Percentiles rank a stretch among this genome's conserved stretches.
Evolutionary conservation across 2,113 vertebrate genomes (phyloP).

Genomic region (Callaeas wilsoni): DNA sequence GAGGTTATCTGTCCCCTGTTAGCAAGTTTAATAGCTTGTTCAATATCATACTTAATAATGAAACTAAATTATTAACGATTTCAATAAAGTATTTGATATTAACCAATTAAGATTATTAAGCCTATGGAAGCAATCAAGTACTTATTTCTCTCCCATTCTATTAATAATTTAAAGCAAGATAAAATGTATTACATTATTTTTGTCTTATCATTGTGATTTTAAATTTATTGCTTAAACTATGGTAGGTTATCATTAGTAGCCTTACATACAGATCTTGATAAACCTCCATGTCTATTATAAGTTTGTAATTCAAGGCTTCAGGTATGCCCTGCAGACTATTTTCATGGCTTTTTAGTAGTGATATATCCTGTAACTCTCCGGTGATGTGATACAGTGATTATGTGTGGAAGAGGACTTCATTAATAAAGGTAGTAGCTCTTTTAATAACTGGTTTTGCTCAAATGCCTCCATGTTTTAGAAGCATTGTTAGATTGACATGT

Average conservation of each 20-base stretch:
- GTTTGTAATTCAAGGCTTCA: neutral
- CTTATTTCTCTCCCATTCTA: neutral
- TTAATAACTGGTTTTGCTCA: neutral
- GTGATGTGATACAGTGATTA: neutral
- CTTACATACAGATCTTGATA: neutral
- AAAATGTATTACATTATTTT: neutral
- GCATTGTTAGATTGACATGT: neutral
- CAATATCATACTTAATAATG: neutral
- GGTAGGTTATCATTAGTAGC: neutral
- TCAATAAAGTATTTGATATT: neutral
- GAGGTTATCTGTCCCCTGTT: neutral
- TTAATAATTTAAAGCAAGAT: conserved; percentile 1
- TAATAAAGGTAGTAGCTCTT: neutral
- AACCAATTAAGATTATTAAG: neutral
- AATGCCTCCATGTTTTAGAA: neutral
- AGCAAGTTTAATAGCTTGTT: conserved; percentile 1
- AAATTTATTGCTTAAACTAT: neutral
- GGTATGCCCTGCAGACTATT: neutral
- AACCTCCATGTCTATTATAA: neutral
- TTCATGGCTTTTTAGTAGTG: neutral
- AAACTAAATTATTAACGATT: conserved; percentile 1
- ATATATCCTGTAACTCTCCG: neutral
- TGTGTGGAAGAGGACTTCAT: neutral
- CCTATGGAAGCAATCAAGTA: neutral
- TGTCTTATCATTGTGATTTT: neutral